A percentile compares a stretch with the other conserved stretches of the same genome.
Evolutionary conservation across 2,797 vertebrate species (phyloP).

Genomic region (Acipenser transmontanus): DNA sequence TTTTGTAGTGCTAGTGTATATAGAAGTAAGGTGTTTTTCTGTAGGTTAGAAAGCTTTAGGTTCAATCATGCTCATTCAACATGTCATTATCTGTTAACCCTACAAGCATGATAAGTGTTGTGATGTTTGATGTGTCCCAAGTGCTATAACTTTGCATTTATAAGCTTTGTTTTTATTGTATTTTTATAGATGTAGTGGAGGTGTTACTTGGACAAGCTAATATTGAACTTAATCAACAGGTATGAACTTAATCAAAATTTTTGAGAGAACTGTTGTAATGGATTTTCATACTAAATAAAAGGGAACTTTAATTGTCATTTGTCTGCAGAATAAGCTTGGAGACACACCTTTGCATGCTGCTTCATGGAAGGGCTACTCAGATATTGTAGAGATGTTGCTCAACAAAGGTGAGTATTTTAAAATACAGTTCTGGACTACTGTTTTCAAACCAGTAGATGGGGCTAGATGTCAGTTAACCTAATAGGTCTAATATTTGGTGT

Average conservation of each 20-base stretch:
- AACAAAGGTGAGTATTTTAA: constrained; percentile 64
- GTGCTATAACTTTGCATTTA: too few species aligned
- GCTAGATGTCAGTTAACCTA: too few species aligned
- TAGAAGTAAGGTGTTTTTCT: too few species aligned
- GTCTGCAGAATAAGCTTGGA: constrained; percentile 87
- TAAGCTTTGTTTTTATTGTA: constrained; percentile 10
- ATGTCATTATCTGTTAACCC: too few species aligned
- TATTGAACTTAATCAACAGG: constrained; percentile 94
- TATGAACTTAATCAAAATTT: constrained; percentile 36
- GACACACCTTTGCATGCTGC: constrained; percentile 93
- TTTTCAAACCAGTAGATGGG: too few species aligned
- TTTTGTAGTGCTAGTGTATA: too few species aligned
- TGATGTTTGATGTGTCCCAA: too few species aligned
- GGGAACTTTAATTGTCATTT: constrained; percentile 3
- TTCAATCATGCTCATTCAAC: too few species aligned
- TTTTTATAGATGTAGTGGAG: constrained; percentile 83
- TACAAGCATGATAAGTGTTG: too few species aligned
- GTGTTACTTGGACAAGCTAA: constrained; percentile 77
- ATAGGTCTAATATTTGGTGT: too few species aligned
- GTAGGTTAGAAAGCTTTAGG: too few species aligned
- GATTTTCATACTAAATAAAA: background rate
- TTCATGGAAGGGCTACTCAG: constrained; percentile 94
- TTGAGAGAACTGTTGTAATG: background rate
- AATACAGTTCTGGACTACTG: too few species aligned
- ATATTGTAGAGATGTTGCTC: constrained; percentile 91